These are phyloP conservation scores for Varanus salvator DNA, from an alignment of 2,113 vertebrate species.

Conservation along the genomic window DNA sequence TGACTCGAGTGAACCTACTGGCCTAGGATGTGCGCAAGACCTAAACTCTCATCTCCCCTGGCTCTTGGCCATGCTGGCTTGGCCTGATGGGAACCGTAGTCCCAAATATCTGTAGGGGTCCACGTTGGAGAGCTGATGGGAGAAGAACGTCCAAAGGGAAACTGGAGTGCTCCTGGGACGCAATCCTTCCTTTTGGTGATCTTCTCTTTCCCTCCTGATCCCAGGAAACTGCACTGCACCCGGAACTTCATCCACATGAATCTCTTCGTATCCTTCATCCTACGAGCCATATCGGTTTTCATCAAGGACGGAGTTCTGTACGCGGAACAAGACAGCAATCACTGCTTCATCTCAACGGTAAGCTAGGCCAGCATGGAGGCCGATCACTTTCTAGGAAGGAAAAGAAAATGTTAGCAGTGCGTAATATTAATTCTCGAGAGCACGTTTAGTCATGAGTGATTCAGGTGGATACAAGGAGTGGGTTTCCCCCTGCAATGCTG, in stretches of 20 bases:
- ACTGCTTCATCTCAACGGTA: constrained; percentile 91
- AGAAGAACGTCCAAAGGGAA: not conserved
- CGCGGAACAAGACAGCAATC: constrained; percentile 90
- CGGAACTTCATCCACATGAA: constrained; percentile 99
- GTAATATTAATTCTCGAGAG: too few relatives aligned
- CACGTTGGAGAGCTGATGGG: not conserved
- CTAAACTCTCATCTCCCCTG: too few relatives aligned
- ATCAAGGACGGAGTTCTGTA: constrained; percentile 97
- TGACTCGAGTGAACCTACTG: too few relatives aligned
- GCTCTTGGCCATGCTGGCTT: not conserved
- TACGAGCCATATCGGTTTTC: constrained; percentile 96
- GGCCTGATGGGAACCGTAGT: not conserved
- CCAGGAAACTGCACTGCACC: constrained; percentile 97
- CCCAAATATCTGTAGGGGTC: not conserved
- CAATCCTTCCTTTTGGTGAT: not conserved
- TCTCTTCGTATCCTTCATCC: constrained; percentile 96
- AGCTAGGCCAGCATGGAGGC: constrained; percentile 40
- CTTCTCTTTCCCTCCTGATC: not conserved
- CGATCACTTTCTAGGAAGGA: not conserved
- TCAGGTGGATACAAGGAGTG: too few relatives aligned
- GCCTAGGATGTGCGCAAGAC: too few relatives aligned
- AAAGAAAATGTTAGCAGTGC: not conserved
- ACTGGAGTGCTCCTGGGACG: not conserved
- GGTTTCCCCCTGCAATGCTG: too few relatives aligned
- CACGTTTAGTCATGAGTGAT: too few relatives aligned